phyloP scores from a whole-genome alignment of 2,113 vertebrate species.

The Sturnus vulgaris region DNA sequence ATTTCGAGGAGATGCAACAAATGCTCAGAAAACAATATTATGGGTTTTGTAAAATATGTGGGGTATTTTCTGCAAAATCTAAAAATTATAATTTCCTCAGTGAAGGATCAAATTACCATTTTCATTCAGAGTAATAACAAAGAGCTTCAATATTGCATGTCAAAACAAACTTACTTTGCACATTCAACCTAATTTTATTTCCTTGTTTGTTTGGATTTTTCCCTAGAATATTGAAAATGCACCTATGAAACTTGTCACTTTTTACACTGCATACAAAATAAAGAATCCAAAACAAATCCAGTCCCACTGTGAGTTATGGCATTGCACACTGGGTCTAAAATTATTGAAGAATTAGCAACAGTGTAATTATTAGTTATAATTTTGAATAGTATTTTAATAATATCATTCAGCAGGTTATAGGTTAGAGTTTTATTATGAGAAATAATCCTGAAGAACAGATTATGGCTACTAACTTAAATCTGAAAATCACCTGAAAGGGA shows the following conservation, averaged over 20 bases:
- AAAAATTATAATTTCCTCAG: slow-evolving; percentile 11
- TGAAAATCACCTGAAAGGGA: neutral
- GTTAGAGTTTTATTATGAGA: neutral
- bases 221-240: neutral
- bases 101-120: slow-evolving; percentile 15
- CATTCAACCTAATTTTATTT: neutral
- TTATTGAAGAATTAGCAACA: neutral
- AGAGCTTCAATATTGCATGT: neutral
- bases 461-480: neutral
- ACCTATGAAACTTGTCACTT: neutral
- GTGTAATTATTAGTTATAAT: neutral
- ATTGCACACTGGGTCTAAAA: neutral
- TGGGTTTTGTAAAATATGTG: neutral
- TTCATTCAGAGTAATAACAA: neutral
- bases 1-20: slow-evolving; percentile 27
- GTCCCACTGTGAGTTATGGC: neutral
- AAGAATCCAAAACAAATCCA: neutral
- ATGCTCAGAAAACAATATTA: neutral
- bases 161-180: slow-evolving; percentile 17
- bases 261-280: neutral
- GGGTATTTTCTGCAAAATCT: slow-evolving; percentile 7
- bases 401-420: neutral
- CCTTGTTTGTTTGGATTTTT: neutral
- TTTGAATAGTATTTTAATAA: neutral
- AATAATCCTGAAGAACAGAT: neutral